These are phyloP conservation scores for Bibio marci DNA, from an alignment of 2,888 invertebrate genomes.

Conservation along the genomic window DNA sequence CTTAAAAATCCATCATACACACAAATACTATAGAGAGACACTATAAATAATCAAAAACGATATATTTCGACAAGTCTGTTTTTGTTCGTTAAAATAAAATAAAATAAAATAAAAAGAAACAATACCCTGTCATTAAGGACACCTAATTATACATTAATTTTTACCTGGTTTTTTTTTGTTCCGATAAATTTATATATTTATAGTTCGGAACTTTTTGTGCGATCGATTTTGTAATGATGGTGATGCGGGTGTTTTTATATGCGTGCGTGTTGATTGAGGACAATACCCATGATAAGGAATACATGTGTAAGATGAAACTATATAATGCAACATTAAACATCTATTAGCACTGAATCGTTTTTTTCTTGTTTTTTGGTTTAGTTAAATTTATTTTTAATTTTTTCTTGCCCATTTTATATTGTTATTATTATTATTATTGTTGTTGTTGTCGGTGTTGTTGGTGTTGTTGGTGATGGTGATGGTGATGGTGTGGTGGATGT, in stretches of 20 bases:
- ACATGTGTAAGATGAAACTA: no score
- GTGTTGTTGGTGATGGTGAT: no score
- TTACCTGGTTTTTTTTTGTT: background rate
- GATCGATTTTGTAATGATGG: no score
- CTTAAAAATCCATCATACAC: no score
- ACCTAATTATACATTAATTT: conserved; percentile 1
- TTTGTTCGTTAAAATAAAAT: background rate
- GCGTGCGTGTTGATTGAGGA: background rate
- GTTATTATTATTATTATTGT: no score
- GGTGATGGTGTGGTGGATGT: no score
- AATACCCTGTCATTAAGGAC: background rate
- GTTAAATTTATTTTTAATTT: no score
- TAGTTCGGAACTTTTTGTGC: no score
- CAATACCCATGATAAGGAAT: background rate
- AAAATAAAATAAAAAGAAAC: background rate
- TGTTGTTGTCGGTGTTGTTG: no score
- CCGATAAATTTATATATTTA: no score
- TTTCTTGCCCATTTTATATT: no score
- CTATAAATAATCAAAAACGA: background rate
- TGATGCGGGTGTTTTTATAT: no score
- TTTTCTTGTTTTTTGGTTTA: background rate
- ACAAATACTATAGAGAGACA: background rate
- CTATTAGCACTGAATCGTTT: background rate
- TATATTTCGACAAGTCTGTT: background rate
- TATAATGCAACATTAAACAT: background rate